Base-by-base conservation (phyloP, 2,797 vertebrate species). In the Amphiprion clarkii region DNA sequence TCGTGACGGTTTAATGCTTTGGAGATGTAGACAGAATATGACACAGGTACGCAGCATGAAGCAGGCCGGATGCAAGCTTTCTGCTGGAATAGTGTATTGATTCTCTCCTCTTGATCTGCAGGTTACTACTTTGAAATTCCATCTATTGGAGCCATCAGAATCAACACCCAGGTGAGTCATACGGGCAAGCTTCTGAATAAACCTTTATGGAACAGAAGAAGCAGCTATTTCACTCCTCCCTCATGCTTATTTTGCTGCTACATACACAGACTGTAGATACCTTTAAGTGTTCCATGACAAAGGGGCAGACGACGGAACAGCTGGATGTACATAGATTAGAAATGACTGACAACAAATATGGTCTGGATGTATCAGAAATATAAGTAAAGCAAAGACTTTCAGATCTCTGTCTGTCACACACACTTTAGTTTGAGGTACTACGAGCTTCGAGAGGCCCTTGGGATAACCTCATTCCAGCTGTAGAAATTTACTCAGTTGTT, bases 41-140 rank as follows among this genome's bases (percentile, higher is more conserved):
- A 71, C 5, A 29, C 12, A 8, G 23, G 52, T 48, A 33, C 56
- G 51, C 54, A 42, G 11, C 23, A 13, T 67, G 29, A 64, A n/a
- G 44, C 16, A 17, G 53, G 53, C 21, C 58, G 54, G 44, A 56
- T 51, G 9, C 11, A 44, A 52, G 46, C 36, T 51, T 51, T 74
- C 40, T 7, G 25, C 53, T 39, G 44, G 13, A 71, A 60, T 40
- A 31, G 29, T 70, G 21, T 60, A 67, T 82, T 84, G 63, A 89
- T 81, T 55, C 25, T 85, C 25, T 67, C 14, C 42, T 84, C 55
- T 85, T 70, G 6, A 60, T 81, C 75, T 79, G 55, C 91, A 99
- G 98, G 98, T 92, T 99, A 99, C 94, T 99, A 99, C 95, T 99
- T 98, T 46, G 98, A 99, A 93, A 99, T 99, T 79, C 98, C 98